phyloP scores from a whole-genome alignment of 2,888 invertebrate species.

The Drosophila prostipennis region DNA sequence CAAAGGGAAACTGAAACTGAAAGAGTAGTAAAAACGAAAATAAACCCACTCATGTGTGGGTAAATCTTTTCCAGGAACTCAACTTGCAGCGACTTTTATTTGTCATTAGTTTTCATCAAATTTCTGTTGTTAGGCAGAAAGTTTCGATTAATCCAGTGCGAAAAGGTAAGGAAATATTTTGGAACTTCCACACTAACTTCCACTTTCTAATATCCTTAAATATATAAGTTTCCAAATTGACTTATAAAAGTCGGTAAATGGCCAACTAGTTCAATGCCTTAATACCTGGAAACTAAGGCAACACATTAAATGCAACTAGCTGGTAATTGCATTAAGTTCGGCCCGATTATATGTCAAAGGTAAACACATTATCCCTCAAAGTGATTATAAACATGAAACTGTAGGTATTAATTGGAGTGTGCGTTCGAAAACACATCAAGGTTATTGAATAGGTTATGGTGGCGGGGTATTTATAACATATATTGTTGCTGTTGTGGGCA shows the following conservation, averaged over 20 bases:
- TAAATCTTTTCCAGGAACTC: slow-evolving; percentile 26
- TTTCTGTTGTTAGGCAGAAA: not conserved
- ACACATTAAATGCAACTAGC: not conserved
- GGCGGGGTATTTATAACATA: slow-evolving; percentile 24
- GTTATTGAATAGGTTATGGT: slow-evolving; percentile 21
- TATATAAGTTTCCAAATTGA: too few species aligned
- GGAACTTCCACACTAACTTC: too few species aligned
- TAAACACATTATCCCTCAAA: slow-evolving; percentile 19
- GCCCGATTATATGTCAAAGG: slow-evolving; percentile 21
- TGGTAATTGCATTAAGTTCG: not conserved
- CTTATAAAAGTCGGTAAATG: too few species aligned
- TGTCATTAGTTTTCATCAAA: slow-evolving; percentile 27
- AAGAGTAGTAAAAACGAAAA: slow-evolving; percentile 26
- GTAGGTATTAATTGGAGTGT: not conserved
- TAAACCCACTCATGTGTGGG: slow-evolving; percentile 29
- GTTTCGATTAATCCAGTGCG: slow-evolving; percentile 10
- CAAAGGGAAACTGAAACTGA: slow-evolving; percentile 4
- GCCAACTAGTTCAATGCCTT: not conserved
- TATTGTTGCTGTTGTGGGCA: slow-evolving; percentile 21
- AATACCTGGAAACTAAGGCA: not conserved
- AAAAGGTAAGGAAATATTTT: not conserved
- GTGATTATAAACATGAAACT: slow-evolving; percentile 18
- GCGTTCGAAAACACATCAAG: slow-evolving; percentile 17
- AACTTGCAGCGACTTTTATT: slow-evolving; percentile 23
- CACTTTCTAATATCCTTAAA: too few species aligned